These are phyloP conservation scores for Drosophila hydei DNA, from an alignment of 1,140 invertebrate species.

Conservation along the genomic window DNA sequence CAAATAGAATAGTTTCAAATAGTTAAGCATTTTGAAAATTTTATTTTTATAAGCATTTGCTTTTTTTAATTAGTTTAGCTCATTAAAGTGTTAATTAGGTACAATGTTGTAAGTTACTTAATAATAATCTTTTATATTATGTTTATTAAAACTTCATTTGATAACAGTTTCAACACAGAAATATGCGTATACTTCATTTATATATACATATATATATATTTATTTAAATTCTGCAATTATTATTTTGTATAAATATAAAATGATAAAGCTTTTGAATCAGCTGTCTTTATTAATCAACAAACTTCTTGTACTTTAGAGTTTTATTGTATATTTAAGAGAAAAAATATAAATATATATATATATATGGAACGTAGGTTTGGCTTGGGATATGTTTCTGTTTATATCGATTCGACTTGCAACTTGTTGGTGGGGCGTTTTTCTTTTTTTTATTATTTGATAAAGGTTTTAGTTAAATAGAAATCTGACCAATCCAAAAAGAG, in stretches of 20 bases:
- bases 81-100: conserved; percentile 62
- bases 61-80: conserved; percentile 34
- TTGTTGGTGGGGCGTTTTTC: conserved; percentile 57
- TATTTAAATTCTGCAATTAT: conserved; percentile 10
- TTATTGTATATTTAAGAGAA: conserved; percentile 49
- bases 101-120: conserved; percentile 61
- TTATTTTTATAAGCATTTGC: conserved; percentile 17
- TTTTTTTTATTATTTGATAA: conserved; percentile 25
- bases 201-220: conserved; percentile 12
- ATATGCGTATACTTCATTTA: conserved; percentile 29
- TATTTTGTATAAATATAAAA: conserved; percentile 59
- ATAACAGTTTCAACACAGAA: conserved; percentile 58
- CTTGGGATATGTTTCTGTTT: conserved; percentile 72
- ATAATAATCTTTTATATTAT: conserved; percentile 65
- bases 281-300: conserved; percentile 34
- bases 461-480: conserved; percentile 4
- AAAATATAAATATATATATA: conserved; percentile 18
- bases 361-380: conserved; percentile 45
- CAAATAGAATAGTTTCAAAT: neutral
- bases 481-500: conserved; percentile 48
- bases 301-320: conserved; percentile 63
- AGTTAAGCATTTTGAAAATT: conserved; percentile 15
- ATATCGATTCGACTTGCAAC: conserved; percentile 40
- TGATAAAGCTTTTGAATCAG: conserved; percentile 54
- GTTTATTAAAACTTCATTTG: conserved; percentile 33